Percentiles rank a stretch among this genome's conserved stretches.
These are phyloP conservation scores for Sycobia sp. DNA, from an alignment of 1,140 invertebrate genomes.

Conservation along the genomic window DNA sequence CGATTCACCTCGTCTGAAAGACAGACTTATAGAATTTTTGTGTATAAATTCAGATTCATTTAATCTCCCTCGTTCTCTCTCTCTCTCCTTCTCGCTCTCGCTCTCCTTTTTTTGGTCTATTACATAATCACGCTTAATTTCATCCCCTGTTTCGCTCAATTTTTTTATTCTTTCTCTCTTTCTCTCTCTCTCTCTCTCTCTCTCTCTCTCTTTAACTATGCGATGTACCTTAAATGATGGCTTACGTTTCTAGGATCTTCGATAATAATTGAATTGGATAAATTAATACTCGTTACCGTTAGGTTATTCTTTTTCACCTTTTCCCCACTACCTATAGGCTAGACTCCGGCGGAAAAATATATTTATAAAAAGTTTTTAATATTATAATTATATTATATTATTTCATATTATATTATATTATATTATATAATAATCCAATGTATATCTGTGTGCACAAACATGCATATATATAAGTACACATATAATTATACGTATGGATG, in stretches of 20 bases:
- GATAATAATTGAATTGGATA: constrained; percentile 59
- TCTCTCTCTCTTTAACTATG: constrained; percentile 44
- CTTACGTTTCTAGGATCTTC: constrained; percentile 54
- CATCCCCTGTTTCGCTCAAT: too few species aligned
- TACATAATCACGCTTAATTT: too few species aligned
- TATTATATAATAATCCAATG: too few species aligned
- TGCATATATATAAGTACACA: constrained; percentile 36
- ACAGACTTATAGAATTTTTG: constrained; percentile 28
- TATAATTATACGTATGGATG: constrained; percentile 40
- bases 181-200: constrained; percentile 31
- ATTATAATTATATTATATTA: constrained; percentile 51
- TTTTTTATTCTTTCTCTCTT: constrained; percentile 46
- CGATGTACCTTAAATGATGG: constrained; percentile 52
- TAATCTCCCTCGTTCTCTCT: constrained; percentile 4
- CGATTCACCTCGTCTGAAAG: neutral
- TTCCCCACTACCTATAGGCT: constrained; percentile 60
- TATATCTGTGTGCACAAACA: constrained; percentile 40
- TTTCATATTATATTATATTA: constrained; percentile 31
- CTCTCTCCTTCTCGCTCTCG: constrained; percentile 5
- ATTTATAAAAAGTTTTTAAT: constrained; percentile 64
- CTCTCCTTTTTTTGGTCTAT: constrained; percentile 7
- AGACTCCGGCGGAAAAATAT: constrained; percentile 64
- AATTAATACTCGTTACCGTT: constrained; percentile 60
- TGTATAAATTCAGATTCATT: too few species aligned
- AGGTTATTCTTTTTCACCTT: constrained; percentile 45